Base-by-base conservation (phyloP, 2,888 invertebrate genomes). In the Coenonympha arcania region DNA sequence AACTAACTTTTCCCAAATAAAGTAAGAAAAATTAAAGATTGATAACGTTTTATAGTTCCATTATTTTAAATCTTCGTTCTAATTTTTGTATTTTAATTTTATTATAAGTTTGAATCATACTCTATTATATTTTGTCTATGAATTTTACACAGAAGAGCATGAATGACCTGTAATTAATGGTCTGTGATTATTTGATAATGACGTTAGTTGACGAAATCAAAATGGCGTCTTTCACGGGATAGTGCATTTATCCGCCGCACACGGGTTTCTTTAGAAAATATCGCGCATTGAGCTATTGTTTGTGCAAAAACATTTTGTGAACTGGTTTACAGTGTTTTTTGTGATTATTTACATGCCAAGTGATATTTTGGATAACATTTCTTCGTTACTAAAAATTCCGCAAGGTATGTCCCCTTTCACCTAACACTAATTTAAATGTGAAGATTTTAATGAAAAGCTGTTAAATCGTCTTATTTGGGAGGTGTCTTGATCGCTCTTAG, bases 371-470 rank as follows among this genome's bases (percentile, higher is more conserved):
- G 66, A 66, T 69, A 62, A 66, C 65, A 65, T 60, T 67, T 63
- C 62, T 61, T 56, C 59, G 58, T 61, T 61, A 58, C 58, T 62
- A 64, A 58, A 70, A 65, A 68, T 68, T 68, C 70, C 63, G 68
- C 69, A 75, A 82, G 84, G 85, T 86, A 84, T 78, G 85, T 78
- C 76, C 61, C 84, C 85, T 86, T 86, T 86, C 85, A 86, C 85
- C 75, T 70, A 78, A 69, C 70, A 69, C 72, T 79, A 76, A 78
- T 66, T 73, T 71, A 68, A 71, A n/a, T n/a, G n/a, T n/a, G 64
- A 61, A 64, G 63, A 60, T 52, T 73, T 68, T 5, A 68, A 71
- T 61, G 60, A 59, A 55, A 59, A 70, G n/a, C n/a, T n/a, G n/a
- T n/a, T n/a, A n/a, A n/a, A n/a, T n/a, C n/a, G n/a, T n/a, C n/a